Evolutionary conservation across 2,888 invertebrate genomes (phyloP).

Genomic region (Strigamia maritima): DNA sequence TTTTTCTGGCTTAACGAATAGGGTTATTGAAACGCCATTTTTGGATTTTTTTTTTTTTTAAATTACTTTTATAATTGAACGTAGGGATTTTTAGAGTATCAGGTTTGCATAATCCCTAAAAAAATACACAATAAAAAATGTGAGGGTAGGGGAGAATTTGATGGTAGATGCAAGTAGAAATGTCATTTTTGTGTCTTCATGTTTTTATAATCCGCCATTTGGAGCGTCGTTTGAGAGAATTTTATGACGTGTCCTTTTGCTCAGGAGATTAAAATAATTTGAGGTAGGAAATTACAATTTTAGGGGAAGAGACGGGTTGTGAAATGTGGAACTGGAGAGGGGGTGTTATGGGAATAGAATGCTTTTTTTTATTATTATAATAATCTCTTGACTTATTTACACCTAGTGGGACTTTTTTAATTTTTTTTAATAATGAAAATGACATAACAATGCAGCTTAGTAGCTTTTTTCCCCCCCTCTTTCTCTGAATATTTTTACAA

Average conservation of each 20-base stretch:
- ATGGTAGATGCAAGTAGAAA: neutral
- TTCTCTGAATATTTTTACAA: neutral
- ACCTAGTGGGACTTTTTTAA: neutral
- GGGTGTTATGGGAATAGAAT: slow-evolving; percentile 26
- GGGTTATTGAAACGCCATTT: too few relatives aligned
- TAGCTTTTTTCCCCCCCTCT: neutral
- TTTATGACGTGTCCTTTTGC: slow-evolving; percentile 34
- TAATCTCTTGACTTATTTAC: neutral
- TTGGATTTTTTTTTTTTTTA: too few relatives aligned
- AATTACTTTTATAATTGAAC: too few relatives aligned
- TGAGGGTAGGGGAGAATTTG: neutral
- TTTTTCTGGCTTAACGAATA: too few relatives aligned
- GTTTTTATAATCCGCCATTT: slow-evolving; percentile 31
- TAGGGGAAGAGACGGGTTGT: neutral
- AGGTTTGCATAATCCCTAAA: neutral
- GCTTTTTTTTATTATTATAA: neutral
- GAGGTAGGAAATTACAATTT: slow-evolving; percentile 34
- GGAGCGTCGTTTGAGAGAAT: slow-evolving; percentile 21
- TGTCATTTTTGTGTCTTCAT: slow-evolving; percentile 32
- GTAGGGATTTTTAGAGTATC: too few relatives aligned
- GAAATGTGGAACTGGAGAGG: neutral
- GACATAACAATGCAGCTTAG: neutral
- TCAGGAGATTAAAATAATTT: slow-evolving; percentile 32
- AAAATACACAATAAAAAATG: neutral
- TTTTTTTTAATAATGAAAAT: neutral